Base-by-base conservation (phyloP, 64 coral and sea anemone genomes). In the Montipora cactus region DNA sequence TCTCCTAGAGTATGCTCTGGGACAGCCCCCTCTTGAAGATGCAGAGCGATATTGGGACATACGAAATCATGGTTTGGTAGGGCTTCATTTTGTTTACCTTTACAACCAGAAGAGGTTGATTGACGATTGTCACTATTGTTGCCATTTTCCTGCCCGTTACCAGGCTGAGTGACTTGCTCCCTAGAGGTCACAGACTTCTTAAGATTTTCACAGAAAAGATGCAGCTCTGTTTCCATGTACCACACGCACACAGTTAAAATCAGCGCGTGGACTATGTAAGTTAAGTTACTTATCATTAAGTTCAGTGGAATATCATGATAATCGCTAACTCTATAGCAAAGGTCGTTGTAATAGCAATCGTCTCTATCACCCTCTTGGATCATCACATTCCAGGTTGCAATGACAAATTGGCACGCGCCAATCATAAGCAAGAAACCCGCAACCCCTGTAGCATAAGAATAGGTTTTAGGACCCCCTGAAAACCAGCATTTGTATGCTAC, bases 251-350 rank as follows among this genome's bases (percentile, higher is more conserved):
- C 76, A 9, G 76, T 79, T 19, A 94, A 79, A 16, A 90, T 21
- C 6, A 94, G 78, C 16, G 78, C 93, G 52, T 94, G 93, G 44
- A 94, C 78, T 67, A 94, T 82, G 46, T 94, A 94, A 1, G 59
- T 66, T 7, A 94, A 52, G 58, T 94, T 94, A 44, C 93, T 94
- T 51, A 90, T 94, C 87, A 94, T 94, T 67, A 94, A 83, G 58
- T 94, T 94, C 44, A 90, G 84, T 2, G 93, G 93, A 7, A 94
- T 90, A 59, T 90, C 93, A 20, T 57, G 20, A 59, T 22, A 11
- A 37, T 37, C 28, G 47, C 49, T 68, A 6, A 90, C 93, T 59
- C 93, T 14, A 67, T 94, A 94, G 44, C 93, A 94, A 44, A 89
- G 75, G 0, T 94, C 93, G 67, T 94, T 94, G 55, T 94, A 94